Conservation (phyloP, 2,113 vertebrate species). For the Leptosomus discolor region DNA sequence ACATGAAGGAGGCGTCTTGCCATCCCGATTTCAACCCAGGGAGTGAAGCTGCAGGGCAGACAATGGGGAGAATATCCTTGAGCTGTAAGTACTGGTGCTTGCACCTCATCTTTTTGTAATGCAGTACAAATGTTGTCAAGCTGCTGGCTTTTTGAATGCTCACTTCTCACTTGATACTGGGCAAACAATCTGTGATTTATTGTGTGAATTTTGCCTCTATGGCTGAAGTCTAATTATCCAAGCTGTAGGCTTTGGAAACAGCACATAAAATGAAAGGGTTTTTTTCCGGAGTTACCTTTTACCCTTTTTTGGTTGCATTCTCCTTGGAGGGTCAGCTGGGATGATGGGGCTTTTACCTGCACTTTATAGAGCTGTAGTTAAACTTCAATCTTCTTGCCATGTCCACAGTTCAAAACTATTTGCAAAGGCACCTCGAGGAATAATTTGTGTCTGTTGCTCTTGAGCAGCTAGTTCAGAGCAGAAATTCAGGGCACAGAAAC, state of each 20-base stretch:
- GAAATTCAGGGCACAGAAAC: neutral
- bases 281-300: neutral
- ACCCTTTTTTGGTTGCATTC: neutral
- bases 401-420: neutral
- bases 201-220: neutral
- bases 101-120: rapidly evolving
- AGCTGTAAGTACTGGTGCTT: neutral
- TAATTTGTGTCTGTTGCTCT: neutral
- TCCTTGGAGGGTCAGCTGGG: neutral
- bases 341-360: neutral
- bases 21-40: rapidly evolving
- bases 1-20: rapidly evolving
- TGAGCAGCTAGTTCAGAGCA: neutral
- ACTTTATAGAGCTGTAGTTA: neutral
- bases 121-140: rapidly evolving
- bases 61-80: neutral
- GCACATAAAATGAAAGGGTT: neutral
- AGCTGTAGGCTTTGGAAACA: neutral
- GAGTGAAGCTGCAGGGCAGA: neutral
- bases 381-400: neutral
- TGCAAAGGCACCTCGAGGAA: neutral
- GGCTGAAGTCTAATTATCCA: neutral
- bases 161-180: neutral
- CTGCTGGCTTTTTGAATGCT: neutral
- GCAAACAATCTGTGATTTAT: neutral